Evolutionary conservation across 2,797 vertebrate species (phyloP).

Genomic region (Pangasius djambal): DNA sequence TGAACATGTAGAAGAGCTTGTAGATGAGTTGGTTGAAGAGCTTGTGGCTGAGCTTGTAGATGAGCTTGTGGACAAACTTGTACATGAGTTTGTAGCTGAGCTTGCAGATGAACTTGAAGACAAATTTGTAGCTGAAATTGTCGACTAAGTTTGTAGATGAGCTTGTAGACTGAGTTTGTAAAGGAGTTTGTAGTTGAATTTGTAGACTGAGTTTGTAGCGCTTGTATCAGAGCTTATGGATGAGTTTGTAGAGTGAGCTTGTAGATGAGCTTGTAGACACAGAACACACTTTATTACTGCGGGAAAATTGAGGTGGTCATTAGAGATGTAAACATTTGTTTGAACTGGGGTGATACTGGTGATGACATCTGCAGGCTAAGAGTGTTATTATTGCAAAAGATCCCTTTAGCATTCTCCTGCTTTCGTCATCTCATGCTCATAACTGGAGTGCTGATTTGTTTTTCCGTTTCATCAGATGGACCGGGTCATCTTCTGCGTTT

Average conservation of each 20-base stretch:
- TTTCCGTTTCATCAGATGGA: constrained; percentile 77
- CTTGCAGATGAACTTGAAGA: not conserved
- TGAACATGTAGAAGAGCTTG: not conserved
- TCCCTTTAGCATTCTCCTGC: constrained; percentile 6
- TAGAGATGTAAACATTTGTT: constrained; percentile 24
- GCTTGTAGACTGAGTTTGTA: not conserved
- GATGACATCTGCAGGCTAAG: constrained; percentile 17
- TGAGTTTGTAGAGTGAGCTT: not conserved
- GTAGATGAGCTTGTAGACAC: not conserved
- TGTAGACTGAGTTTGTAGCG: not conserved
- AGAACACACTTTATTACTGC: constrained; percentile 26
- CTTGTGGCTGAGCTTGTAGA: not conserved
- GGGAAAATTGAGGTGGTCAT: constrained; percentile 18
- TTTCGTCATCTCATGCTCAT: not conserved
- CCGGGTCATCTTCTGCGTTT: constrained; percentile 87
- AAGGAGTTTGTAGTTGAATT: not conserved
- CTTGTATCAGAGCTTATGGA: not conserved
- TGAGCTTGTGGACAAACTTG: not conserved
- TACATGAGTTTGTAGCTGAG: not conserved
- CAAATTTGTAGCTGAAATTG: not conserved
- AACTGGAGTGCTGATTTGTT: constrained; percentile 24
- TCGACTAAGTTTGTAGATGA: not conserved
- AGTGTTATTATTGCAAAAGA: constrained; percentile 16
- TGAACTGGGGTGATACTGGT: not conserved
- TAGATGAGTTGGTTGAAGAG: not conserved